phyloP scores from a whole-genome alignment of 1,140 invertebrate genomes.

The Drosophila paulistorum region DNA sequence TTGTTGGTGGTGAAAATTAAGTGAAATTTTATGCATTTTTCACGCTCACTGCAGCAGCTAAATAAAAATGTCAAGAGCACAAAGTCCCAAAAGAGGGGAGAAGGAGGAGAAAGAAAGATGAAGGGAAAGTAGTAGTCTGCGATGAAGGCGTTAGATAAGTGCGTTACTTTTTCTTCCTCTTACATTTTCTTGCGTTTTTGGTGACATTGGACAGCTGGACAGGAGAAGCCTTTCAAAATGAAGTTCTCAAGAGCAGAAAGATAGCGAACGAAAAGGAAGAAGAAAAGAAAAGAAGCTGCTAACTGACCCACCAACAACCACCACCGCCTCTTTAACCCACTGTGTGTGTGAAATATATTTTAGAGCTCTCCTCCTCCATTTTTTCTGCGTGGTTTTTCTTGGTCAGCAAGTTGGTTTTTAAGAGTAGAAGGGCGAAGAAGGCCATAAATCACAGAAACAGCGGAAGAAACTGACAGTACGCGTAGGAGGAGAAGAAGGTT shows the following conservation, averaged over 20 bases:
- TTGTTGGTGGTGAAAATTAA: slow-evolving; percentile 64
- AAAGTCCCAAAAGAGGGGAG: slow-evolving; percentile 38
- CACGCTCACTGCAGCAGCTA: slow-evolving; percentile 73
- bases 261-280: slow-evolving; percentile 15
- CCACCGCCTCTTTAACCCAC: slow-evolving; percentile 31
- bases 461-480: slow-evolving; percentile 1
- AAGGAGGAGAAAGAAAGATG: background rate
- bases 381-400: slow-evolving; percentile 35
- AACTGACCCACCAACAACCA: slow-evolving; percentile 34
- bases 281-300: slow-evolving; percentile 34
- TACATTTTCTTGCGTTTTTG: background rate
- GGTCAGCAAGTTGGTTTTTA: slow-evolving; percentile 63
- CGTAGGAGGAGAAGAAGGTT: slow-evolving; percentile 5
- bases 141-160: slow-evolving; percentile 69
- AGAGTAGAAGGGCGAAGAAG: slow-evolving; percentile 7
- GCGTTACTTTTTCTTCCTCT: slow-evolving; percentile 57
- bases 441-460: slow-evolving; percentile 50
- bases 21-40: slow-evolving; percentile 82
- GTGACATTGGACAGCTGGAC: slow-evolving; percentile 70
- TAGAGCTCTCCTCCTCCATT: slow-evolving; percentile 28
- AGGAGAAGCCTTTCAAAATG: slow-evolving; percentile 55
- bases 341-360: slow-evolving; percentile 56
- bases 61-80: slow-evolving; percentile 81
- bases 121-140: slow-evolving; percentile 5
- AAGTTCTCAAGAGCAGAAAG: slow-evolving; percentile 43